A percentile compares a stretch with the other conserved stretches of the same genome.
Evolutionary conservation across 2,888 invertebrate genomes (phyloP).

Genomic region (Beris chalybata): DNA sequence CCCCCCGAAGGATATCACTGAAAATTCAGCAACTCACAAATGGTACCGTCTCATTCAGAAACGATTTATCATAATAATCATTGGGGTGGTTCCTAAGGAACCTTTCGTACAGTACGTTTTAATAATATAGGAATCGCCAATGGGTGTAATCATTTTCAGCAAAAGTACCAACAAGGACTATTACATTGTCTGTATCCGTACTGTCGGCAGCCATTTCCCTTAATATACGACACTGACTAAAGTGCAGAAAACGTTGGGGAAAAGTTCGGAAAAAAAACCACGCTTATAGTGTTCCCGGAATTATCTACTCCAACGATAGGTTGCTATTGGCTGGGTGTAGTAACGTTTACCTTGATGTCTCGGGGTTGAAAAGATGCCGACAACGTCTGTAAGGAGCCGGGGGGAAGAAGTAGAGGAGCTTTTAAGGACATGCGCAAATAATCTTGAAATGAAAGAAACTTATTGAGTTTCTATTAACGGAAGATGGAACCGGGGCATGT

Average conservation of each 20-base stretch:
- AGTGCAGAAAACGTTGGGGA: conserved; percentile 18
- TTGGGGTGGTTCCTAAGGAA: not conserved
- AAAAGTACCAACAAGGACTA: conserved; percentile 1
- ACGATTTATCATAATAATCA: not conserved
- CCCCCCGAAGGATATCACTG: not conserved
- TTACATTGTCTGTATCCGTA: conserved; percentile 6
- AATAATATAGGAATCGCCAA: no score
- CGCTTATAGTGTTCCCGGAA: conserved; percentile 14
- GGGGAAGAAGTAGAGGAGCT: not conserved
- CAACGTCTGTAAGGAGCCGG: conserved; percentile 9
- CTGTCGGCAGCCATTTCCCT: conserved; percentile 25
- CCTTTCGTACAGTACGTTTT: not conserved
- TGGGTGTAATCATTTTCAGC: conserved; percentile 10
- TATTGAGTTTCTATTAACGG: conserved; percentile 24
- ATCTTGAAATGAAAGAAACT: conserved; percentile 11
- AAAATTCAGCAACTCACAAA: conserved; percentile 1
- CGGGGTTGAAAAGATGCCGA: conserved; percentile 9
- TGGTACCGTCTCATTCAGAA: conserved; percentile 8
- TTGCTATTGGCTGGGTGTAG: conserved; percentile 24
- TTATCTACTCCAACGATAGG: conserved; percentile 15
- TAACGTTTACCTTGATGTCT: conserved; percentile 19
- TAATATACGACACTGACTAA: conserved; percentile 17
- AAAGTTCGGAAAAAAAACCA: conserved; percentile 12
- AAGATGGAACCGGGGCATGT: conserved; percentile 12
- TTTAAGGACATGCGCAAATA: conserved; percentile 27